phyloP scores from a whole-genome alignment of 2,113 vertebrate genomes.

The Limanda limanda region DNA sequence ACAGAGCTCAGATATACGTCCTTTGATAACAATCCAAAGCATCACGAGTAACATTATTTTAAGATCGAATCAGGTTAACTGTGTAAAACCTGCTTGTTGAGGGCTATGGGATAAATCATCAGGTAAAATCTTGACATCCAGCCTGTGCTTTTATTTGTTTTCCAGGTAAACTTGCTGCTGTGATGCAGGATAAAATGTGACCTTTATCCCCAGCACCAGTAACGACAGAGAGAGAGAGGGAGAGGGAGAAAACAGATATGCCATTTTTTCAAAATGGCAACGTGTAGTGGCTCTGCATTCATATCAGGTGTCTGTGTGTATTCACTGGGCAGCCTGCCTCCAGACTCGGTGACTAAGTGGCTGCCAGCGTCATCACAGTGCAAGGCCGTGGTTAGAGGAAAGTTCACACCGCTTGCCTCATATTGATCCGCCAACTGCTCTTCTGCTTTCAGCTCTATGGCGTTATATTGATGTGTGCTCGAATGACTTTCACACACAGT shows the following conservation, averaged over 20 bases:
- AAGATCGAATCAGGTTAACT: background rate
- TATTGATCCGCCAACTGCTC: conserved; percentile 64
- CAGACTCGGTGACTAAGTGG: conserved; percentile 53
- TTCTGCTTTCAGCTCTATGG: conserved; percentile 48
- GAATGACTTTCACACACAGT: conserved; percentile 42
- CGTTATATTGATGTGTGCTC: conserved; percentile 51
- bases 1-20: background rate
- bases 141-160: conserved; percentile 7
- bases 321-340: conserved; percentile 44
- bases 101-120: background rate
- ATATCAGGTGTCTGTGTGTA: conserved; percentile 29
- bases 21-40: background rate
- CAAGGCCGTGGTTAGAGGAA: conserved; percentile 26
- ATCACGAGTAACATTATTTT: background rate
- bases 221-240: conserved; percentile 8
- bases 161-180: background rate
- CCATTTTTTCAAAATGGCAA: conserved; percentile 14
- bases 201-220: conserved; percentile 21
- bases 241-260: background rate
- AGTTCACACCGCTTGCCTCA: conserved; percentile 19
- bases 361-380: conserved; percentile 38
- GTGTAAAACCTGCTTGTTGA: background rate
- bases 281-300: conserved; percentile 32
- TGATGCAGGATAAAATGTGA: conserved; percentile 16
- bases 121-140: background rate